Evolutionary conservation across 2,797 vertebrate species (phyloP).

Genomic region (Neosilurus hyrtlii): DNA sequence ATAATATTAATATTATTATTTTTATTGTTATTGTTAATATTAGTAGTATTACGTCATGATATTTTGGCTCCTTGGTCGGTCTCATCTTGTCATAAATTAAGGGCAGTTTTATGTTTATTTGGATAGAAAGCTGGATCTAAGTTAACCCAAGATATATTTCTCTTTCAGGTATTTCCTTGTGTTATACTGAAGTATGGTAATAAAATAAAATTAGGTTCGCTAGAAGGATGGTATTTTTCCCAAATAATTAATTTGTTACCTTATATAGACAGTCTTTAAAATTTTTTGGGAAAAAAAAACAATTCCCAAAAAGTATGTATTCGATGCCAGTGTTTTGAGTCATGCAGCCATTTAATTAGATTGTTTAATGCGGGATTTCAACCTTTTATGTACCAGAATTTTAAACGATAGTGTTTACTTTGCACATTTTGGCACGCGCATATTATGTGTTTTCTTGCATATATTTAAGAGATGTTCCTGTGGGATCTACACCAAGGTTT

Average conservation of each 20-base stretch:
- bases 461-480: slow-evolving; percentile 15
- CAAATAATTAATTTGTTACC: too few relatives aligned
- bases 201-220: not conserved
- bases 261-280: too few relatives aligned
- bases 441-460: slow-evolving; percentile 24
- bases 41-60: not conserved
- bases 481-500: not conserved
- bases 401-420: not conserved
- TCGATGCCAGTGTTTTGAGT: not conserved
- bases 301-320: not conserved
- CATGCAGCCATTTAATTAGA: not conserved
- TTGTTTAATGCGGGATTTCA: not conserved
- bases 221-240: too few relatives aligned
- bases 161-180: not conserved
- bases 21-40: not conserved
- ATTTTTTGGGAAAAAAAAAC: too few relatives aligned
- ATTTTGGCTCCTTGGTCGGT: not conserved
- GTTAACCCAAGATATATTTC: not conserved
- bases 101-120: not conserved
- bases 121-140: not conserved
- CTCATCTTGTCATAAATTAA: not conserved
- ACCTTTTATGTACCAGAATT: slow-evolving; percentile 10
- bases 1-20: not conserved
- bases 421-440: slow-evolving; percentile 12
- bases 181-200: not conserved